phyloP scores from a whole-genome alignment of 2,797 vertebrate species.

The Sus cebifrons region DNA sequence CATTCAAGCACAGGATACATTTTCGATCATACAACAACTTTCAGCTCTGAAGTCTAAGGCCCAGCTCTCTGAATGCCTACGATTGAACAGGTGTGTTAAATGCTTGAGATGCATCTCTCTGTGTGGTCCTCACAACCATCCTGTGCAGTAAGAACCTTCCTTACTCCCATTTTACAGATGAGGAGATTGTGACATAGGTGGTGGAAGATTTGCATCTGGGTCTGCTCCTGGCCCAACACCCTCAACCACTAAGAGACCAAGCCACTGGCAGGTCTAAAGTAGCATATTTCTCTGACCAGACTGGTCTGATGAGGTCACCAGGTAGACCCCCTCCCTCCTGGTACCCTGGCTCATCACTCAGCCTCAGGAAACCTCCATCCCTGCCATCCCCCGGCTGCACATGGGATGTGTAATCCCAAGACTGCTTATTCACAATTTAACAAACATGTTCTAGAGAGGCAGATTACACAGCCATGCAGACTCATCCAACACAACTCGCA shows the following conservation, averaged over 20 bases:
- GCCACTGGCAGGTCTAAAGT: not conserved
- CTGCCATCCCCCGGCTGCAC: not conserved
- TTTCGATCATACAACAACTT: not conserved
- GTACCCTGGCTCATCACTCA: not conserved
- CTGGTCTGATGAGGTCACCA: not conserved
- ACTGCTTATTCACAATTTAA: slow-evolving; percentile 27
- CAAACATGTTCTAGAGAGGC: not conserved
- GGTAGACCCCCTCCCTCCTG: not conserved
- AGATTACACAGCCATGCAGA: not conserved
- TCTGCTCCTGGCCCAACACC: not conserved
- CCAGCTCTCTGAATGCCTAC: slow-evolving; percentile 1
- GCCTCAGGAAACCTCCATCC: slow-evolving; percentile 49
- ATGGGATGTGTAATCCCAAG: not conserved
- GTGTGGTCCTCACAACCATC: not conserved
- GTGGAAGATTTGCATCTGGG: not conserved
- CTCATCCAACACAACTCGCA: slow-evolving; percentile 11
- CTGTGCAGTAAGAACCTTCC: not conserved
- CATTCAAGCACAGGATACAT: not conserved
- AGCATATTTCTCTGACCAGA: not conserved
- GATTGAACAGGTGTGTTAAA: not conserved
- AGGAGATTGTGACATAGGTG: not conserved
- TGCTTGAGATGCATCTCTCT: not conserved
- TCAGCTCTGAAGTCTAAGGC: not conserved
- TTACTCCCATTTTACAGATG: slow-evolving; percentile 49
- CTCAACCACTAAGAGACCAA: slow-evolving; percentile 15